Percentiles rank a stretch among this genome's conserved stretches.
phyloP scores from a whole-genome alignment of 2,888 invertebrate species.

The Pharmacophagus antenor region DNA sequence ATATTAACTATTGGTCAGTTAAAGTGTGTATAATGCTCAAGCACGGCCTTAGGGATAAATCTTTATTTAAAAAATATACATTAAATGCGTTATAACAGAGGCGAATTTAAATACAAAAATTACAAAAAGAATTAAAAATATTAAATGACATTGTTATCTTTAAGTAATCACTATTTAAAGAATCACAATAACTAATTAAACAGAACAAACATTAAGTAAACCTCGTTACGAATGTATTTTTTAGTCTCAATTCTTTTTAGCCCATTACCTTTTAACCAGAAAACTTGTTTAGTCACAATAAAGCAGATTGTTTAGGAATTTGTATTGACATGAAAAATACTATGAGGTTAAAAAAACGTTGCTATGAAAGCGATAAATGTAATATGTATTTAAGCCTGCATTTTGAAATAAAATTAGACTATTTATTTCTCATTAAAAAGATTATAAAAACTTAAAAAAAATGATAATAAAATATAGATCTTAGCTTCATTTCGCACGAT shows the following conservation, averaged over 20 bases:
- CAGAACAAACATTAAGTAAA: slow-evolving; percentile 19
- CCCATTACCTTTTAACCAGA: slow-evolving; percentile 18
- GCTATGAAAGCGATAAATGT: background rate
- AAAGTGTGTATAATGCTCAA: too few relatives aligned
- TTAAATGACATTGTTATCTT: too few relatives aligned
- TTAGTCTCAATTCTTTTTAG: slow-evolving; percentile 21
- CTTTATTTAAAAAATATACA: too few relatives aligned
- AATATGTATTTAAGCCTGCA: background rate
- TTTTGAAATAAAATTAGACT: background rate
- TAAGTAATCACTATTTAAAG: background rate
- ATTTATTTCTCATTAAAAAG: background rate
- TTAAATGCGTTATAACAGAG: too few relatives aligned
- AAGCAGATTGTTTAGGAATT: background rate
- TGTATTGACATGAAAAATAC: background rate
- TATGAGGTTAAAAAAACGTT: background rate
- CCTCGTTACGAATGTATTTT: slow-evolving; percentile 16
- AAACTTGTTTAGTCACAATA: slow-evolving; percentile 13
- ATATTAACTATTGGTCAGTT: too few relatives aligned
- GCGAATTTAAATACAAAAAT: too few relatives aligned
- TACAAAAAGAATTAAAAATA: too few relatives aligned
- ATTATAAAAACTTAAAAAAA: background rate
- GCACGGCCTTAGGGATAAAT: too few relatives aligned
- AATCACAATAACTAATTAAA: slow-evolving; percentile 20
- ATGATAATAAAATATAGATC: background rate
- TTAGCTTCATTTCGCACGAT: background rate